phyloP scores from a whole-genome alignment of 2,888 invertebrate species.

The Drosophila robusta region DNA sequence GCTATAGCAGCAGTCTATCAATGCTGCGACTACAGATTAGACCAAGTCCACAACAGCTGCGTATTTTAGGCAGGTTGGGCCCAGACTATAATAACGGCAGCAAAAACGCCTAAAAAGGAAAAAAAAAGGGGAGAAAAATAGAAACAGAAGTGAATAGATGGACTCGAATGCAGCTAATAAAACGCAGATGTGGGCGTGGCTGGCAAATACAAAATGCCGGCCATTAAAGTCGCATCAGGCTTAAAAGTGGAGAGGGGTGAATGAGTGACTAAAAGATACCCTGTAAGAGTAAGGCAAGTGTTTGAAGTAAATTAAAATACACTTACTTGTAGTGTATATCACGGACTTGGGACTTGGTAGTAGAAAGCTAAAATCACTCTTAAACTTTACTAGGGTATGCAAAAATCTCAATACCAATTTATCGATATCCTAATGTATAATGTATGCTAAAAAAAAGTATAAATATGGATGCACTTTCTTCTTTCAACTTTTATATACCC shows the following conservation, averaged over 20 bases:
- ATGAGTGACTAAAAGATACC: neutral
- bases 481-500: neutral
- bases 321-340: neutral
- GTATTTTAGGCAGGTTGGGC: constrained; percentile 6
- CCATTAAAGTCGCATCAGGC: constrained; percentile 29
- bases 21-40: constrained; percentile 13
- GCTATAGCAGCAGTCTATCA: constrained; percentile 8
- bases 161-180: constrained; percentile 34
- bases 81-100: constrained; percentile 7
- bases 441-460: no score
- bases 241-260: neutral
- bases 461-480: no score
- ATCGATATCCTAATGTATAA: no score
- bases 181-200: constrained; percentile 22
- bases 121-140: neutral
- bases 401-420: no score
- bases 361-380: no score
- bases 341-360: no score
- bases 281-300: neutral
- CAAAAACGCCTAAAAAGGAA: constrained; percentile 4
- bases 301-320: neutral
- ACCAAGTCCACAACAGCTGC: constrained; percentile 19
- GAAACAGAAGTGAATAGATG: constrained; percentile 1
- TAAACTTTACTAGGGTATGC: neutral
- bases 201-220: constrained; percentile 13